Evolutionary conservation across 2,888 invertebrate species (phyloP), one percentile per base, ranked within the genome.

Genomic region (Troides aeacus): DNA sequence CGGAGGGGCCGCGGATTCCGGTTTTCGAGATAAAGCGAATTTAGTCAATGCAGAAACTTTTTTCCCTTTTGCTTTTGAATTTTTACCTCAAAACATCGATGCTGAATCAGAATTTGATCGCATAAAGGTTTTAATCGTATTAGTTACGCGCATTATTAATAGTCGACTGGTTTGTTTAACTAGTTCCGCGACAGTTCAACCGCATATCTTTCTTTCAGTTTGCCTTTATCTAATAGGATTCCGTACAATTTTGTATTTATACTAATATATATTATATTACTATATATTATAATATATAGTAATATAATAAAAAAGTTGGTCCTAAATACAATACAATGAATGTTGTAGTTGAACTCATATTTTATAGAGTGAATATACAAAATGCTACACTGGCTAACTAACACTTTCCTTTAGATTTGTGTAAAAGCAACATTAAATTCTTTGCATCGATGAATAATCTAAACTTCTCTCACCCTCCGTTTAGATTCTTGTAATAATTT

Each of bases 1-100:
- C 80, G 83, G 81, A 89, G 90, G 90, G 88, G 85, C 86, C 82
- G 83, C 79, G 79, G 85, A 91, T 90, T 89, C 91, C 89, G 88
- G 92, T 92, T 91, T 92, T 83, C 84, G 81, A 85, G 84, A 89
- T 90, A 90, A 89, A 90, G 82, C 83, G 86, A 88, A 88, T 87
- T 90, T 88, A 78, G 84, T 82, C 83, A 84, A 82, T 85, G 89
- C 89, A 90, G 90, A 86, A 84, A 80, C 75, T 72, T 77, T 84
- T 86, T 88, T 84, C 84, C 85, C 79, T 59, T 79, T 75, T 75
- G 83, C 81, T 87, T 88, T 89, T 87, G 86, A 87, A 87, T 86
- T 85, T 81, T 85, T 81, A 84, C 83, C 81, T 83, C 81, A 82
- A 88, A 30, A 85, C 91, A 90, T 91, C 89, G 90, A 89, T 88